Base-by-base conservation (phyloP, 2,113 vertebrate genomes). In the Picathartes gymnocephalus region DNA sequence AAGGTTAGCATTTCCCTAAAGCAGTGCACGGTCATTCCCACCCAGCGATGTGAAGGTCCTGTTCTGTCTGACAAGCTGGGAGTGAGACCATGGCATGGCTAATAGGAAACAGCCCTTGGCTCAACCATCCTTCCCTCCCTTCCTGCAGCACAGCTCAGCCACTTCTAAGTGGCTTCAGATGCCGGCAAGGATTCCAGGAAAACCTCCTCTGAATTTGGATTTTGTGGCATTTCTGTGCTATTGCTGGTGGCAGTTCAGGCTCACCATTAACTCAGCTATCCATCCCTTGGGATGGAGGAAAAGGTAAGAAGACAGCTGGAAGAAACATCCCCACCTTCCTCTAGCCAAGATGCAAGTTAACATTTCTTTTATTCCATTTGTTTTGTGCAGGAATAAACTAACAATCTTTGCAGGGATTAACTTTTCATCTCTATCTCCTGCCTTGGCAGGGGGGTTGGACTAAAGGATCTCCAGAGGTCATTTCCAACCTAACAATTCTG, bases 1-100 rank as follows among this genome's bases (percentile, higher is more conserved):
- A 56, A n/a, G 57, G 31, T 22, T 17, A 35, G 6, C 7, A 65
- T 71, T 92, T 56, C 47, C 53, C 19, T 45, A 60, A 58, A 86
- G 30, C 28, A 33, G 19, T 30, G 11, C 30, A 56, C 27, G 24
- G 19, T 37, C n/a, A 42, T 42, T 61, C 7, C 7, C 33, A 58
- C 45, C 54, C 35, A 57, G 5, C 0, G 1, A 13, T 8, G 19
- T n/a, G 25, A 66, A n/a, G 16, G 4, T 28, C 3, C 1, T 53
- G 33, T 17, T 42, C 30, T 78, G 7, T n/a, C 31, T 39, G 40
- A n/a, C 14, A 42, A 50, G 16, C 10, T 42, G 16, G 13, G 22
- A 84, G 10, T 16, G 6, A 30, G 30, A 48, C 4, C 33, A 60
- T 11, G 11, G 42, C 12, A 25, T 9, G 27, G 53, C 5, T 71